Evolutionary conservation across 2,797 vertebrate species (phyloP), one percentile per base, ranked within the genome.

Genomic region (Gymnoscopelus microlampas): DNA sequence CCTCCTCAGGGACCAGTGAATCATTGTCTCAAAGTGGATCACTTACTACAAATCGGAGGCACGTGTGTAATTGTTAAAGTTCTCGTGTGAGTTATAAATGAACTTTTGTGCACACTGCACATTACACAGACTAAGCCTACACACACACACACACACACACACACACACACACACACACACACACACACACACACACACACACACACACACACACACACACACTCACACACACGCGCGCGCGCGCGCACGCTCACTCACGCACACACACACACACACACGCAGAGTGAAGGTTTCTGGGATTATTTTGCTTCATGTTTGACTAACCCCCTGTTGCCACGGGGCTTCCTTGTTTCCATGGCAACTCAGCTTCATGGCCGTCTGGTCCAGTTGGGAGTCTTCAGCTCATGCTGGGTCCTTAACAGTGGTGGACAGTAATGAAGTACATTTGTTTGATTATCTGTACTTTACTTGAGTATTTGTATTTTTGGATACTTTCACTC

Each of bases 101-200:
- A 85, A 70, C 56, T 56, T 9, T 64, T 74, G 76, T 57, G 71
- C 2, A 8, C 65, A 63, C 32, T 11, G 57, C 68, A 68, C 55
- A 13, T 74, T 29, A 14, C 26, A 59, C 72, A 83, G 83, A 83
- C 78, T 83, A 81, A 81, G 82, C 82, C 79, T 54, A 29, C 48
- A 32, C 24, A n/a, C 62, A 19, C 13, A 15, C 48, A 3, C 49
- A 78, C 74, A 68, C 68, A 64, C 26, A 44, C 50, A 64, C 56
- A 8, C 56, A 32, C 24, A n/a, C 56, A 61, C 19, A 14, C 23
- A 57, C 23, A 15, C 15, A n/a, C 35, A 19, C 44, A 23, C 60
- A 50, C 60, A 62, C 19, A 24, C 19, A 50, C 47, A 49, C 44
- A 50, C 60, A 3, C 44, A 5, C 23, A 32, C 62, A 53, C 62